Evolutionary conservation across 2,113 vertebrate species (phyloP).

Genomic region (Tympanuchus pallidicinctus): DNA sequence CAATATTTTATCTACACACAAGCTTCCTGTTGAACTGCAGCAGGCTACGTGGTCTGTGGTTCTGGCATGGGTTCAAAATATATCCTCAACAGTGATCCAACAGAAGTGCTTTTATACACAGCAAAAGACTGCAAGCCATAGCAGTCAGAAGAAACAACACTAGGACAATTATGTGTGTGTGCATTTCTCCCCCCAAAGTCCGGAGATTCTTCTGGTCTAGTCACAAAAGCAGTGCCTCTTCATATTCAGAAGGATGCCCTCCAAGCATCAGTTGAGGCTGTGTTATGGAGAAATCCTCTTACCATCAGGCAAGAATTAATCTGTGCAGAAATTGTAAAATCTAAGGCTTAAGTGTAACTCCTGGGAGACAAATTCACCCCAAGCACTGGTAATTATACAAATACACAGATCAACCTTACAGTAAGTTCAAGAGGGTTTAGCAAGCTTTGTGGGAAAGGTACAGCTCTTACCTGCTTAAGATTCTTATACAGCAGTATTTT

Average conservation of each 20-base stretch:
- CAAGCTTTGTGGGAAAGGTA: background rate
- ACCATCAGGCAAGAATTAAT: conserved; percentile 59
- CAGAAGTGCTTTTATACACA: conserved; percentile 34
- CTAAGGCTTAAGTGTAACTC: conserved; percentile 37
- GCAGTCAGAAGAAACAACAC: conserved; percentile 14
- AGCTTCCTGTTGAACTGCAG: conserved; percentile 41
- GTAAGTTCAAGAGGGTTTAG: conserved; percentile 33
- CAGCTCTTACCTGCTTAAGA: background rate
- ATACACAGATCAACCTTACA: conserved; percentile 16
- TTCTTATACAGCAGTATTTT: background rate
- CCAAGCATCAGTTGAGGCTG: background rate
- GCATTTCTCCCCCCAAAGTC: background rate
- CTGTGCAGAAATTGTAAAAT: conserved; percentile 50
- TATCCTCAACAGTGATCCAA: conserved; percentile 50
- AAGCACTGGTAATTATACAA: conserved; percentile 32
- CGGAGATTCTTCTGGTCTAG: conserved; percentile 20
- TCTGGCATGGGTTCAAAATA: conserved; percentile 71
- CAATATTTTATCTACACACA: conserved; percentile 45
- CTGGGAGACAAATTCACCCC: conserved; percentile 62
- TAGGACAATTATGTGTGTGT: conserved; percentile 1
- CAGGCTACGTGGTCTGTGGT: conserved; percentile 69
- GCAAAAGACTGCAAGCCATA: conserved; percentile 28
- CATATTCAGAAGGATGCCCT: conserved; percentile 40
- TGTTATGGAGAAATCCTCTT: conserved; percentile 52
- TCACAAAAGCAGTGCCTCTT: conserved; percentile 8